Evolutionary conservation across 2,113 vertebrate species (phyloP), one percentile per base, ranked within the genome.

Genomic region (Turdus rufiventris): DNA sequence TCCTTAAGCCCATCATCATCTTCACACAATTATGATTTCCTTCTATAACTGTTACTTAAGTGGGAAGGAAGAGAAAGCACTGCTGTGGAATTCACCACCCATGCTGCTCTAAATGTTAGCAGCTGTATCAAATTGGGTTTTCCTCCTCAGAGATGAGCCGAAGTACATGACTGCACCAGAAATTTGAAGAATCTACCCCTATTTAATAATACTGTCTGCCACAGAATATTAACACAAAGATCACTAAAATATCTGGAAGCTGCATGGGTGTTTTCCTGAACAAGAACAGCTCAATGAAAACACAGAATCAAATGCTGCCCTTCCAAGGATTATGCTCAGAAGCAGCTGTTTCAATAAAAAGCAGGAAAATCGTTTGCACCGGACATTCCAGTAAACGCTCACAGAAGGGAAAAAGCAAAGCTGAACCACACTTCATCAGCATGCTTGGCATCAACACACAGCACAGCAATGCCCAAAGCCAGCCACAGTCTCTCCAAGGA

Each of bases 381-480:
- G 15, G 18, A 67, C 87, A 72, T 57, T 74, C 54, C 74, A 65
- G 36, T 25, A 75, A 91, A 75, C 12, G 24, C 33, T 68, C 33
- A 77, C 57, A 91, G 40, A 65, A 94, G 19, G 71, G 56, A 82
- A 91, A 85, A 95, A 93, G 91, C 78, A 93, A 73, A 96, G 86
- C 80, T 80, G 57, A 78, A 85, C 43, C 54, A 90, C 91, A 73
- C 75, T 86, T 91, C 50, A 56, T 75, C 94, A 96, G 83, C 92
- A 87, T 81, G 95, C 92, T 91, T 85, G 76, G 79, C 95, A 94
- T 88, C 89, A 91, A 79, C 94, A 92, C 86, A 70, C 3, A 88
- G 85, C 89, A 91, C 58, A 93, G 85, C 83, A 91, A 88, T 26
- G 61, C 75, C 75, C 80, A 82, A 91, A 94, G 91, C 84, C 87